Percentiles rank a stretch among this genome's conserved stretches.
phyloP scores from a whole-genome alignment of 2,888 invertebrate genomes.

The Apodemia duryi region DNA sequence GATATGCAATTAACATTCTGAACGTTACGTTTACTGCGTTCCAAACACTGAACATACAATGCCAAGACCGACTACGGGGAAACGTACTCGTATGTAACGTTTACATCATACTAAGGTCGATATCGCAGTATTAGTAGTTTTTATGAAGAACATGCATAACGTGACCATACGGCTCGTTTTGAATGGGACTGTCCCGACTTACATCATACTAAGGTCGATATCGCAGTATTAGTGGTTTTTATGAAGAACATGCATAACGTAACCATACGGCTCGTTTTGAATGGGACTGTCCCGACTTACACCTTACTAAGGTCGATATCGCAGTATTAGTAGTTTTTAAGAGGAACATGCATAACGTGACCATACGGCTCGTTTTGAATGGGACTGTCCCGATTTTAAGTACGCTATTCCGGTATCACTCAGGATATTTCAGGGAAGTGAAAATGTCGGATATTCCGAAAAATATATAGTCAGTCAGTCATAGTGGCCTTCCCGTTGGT shows the following conservation, averaged over 20 bases:
- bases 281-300: conserved; percentile 6
- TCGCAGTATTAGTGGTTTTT: neutral
- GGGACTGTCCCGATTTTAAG: neutral
- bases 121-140: neutral
- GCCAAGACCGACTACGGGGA: conserved; percentile 31
- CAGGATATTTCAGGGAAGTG: too few relatives aligned
- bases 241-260: neutral
- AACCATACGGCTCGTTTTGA: too few relatives aligned
- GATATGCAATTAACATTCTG: conserved; percentile 50
- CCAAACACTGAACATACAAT: conserved; percentile 30
- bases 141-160: neutral
- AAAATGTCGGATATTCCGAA: too few relatives aligned
- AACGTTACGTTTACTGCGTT: conserved; percentile 37
- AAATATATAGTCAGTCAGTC: too few relatives aligned
- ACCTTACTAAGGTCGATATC: conserved; percentile 22
- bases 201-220: conserved; percentile 23
- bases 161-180: neutral
- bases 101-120: conserved; percentile 25
- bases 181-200: conserved; percentile 1
- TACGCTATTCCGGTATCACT: too few relatives aligned
- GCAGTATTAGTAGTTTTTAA: neutral
- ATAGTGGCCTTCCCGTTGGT: too few relatives aligned
- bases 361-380: too few relatives aligned
- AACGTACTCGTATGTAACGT: conserved; percentile 23
- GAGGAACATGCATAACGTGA: neutral